Base-by-base conservation (phyloP, 1,140 invertebrate species). In the Euborellia annulipes region DNA sequence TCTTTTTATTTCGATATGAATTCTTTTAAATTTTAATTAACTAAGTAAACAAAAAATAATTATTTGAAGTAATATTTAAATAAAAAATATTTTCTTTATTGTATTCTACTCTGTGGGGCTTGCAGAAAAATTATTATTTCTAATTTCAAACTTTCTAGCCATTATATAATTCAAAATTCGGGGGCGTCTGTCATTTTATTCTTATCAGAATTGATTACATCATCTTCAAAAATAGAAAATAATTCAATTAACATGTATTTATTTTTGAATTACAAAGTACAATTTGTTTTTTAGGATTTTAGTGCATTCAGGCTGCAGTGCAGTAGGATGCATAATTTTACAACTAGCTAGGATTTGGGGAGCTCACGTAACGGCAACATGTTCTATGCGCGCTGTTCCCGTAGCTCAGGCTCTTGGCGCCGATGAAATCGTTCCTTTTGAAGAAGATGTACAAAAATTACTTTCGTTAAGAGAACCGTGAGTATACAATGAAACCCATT, bases 271-370 rank as follows among this genome's bases (percentile, higher is more conserved):
- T n/a, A n/a, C n/a, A n/a, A n/a, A n/a, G n/a, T n/a, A n/a, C n/a
- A n/a, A 20, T 17, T n/a, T 23, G 36, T 52, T 51, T 57, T 59
- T 57, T 59, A 82, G 82, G 54, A 63, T 84, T 45, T 64, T 86
- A 11, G 62, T 86, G 43, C 71, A 74, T 56, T 78, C 72, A 38
- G 82, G 77, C 18, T 72, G 72, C 50, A 79, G 76, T 18, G 74
- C 79, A 14, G 67, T 79, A 18, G 82, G 81, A 20, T 78, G 78
- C 54, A 71, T 83, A 52, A 67, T 82, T 32, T 72, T 78, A 39
- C 82, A 86, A 62, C 58, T 85, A 32, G 62, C 79, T 34, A 75
- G 74, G 51, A 59, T 74, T 9, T 83, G 79, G 76, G 77, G 76
- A 21, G 74, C 70, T 23, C 52, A 70, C 42, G 66, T 78, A 7